Percentiles rank a stretch among this genome's conserved stretches.
Evolutionary conservation across 2,888 invertebrate genomes (phyloP).

Genomic region (Iphiclides podalirius): DNA sequence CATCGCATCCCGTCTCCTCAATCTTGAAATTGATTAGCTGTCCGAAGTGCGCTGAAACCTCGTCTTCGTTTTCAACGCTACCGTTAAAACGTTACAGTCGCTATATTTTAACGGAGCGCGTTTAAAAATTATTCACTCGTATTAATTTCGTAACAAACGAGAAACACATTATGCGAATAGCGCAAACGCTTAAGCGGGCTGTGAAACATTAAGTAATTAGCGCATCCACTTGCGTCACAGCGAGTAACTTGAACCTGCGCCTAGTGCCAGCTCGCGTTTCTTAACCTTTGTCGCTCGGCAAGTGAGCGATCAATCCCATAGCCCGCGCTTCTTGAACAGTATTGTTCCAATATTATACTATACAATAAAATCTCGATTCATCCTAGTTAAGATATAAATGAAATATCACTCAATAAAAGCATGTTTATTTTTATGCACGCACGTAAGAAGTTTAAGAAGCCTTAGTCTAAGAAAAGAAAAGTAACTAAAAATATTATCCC

Average conservation of each 20-base stretch:
- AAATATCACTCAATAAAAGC: too few species aligned
- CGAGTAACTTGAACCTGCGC: conserved; percentile 24
- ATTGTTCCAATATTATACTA: conserved; percentile 2
- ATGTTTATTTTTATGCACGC: too few species aligned
- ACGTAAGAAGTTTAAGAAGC: too few species aligned
- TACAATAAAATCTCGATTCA: too few species aligned
- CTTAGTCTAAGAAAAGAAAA: too few species aligned
- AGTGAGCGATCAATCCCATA: conserved; percentile 1
- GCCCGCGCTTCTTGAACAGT: not conserved
- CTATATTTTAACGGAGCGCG: too few species aligned
- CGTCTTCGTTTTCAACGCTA: too few species aligned
- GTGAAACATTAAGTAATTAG: conserved; percentile 32
- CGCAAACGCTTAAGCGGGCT: not conserved
- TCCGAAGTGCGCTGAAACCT: too few species aligned
- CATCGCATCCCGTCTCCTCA: not conserved
- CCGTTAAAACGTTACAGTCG: too few species aligned
- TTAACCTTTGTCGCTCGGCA: conserved; percentile 4
- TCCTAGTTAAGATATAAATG: too few species aligned
- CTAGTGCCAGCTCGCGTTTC: conserved; percentile 2
- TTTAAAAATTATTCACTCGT: too few species aligned
- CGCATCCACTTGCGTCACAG: conserved; percentile 29
- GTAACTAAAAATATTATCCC: too few species aligned
- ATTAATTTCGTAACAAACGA: not conserved
- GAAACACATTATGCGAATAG: not conserved
- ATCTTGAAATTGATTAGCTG: not conserved